These are phyloP conservation scores for Melanophora roralis DNA, from an alignment of 2,888 invertebrate species.

Conservation along the genomic window DNA sequence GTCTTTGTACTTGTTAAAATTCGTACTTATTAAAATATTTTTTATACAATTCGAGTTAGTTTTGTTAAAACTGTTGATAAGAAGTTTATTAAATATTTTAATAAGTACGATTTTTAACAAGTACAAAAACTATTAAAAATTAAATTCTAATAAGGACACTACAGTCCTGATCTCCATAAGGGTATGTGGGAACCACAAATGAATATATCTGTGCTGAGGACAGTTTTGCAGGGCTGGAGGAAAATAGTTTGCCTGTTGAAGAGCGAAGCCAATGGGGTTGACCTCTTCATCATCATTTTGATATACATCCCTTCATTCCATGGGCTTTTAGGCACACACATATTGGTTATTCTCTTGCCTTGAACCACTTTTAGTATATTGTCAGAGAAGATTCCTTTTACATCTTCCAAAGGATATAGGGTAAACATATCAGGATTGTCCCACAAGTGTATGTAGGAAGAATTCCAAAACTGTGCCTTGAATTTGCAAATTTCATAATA, in stretches of 20 bases:
- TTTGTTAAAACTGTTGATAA: too few relatives aligned
- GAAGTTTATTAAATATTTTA: too few relatives aligned
- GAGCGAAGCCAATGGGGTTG: background rate
- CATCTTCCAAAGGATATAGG: background rate
- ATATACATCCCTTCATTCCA: background rate
- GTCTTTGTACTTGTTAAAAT: too few relatives aligned
- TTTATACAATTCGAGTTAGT: too few relatives aligned
- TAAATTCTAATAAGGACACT: too few relatives aligned
- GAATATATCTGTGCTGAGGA: background rate
- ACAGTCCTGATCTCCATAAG: background rate
- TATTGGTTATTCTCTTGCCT: too few relatives aligned
- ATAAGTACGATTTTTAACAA: too few relatives aligned
- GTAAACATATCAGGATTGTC: background rate
- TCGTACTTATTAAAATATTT: too few relatives aligned
- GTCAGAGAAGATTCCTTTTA: background rate
- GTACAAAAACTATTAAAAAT: too few relatives aligned
- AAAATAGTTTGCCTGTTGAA: background rate
- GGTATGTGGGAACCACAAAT: background rate
- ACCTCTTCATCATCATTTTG: background rate
- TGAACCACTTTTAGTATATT: background rate
- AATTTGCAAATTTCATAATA: background rate
- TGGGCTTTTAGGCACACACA: background rate
- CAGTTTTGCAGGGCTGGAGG: background rate
- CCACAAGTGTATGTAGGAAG: background rate
- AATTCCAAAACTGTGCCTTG: background rate